Evolutionary conservation across 2,113 vertebrate species (phyloP).

Genomic region (Silurus asotus): DNA sequence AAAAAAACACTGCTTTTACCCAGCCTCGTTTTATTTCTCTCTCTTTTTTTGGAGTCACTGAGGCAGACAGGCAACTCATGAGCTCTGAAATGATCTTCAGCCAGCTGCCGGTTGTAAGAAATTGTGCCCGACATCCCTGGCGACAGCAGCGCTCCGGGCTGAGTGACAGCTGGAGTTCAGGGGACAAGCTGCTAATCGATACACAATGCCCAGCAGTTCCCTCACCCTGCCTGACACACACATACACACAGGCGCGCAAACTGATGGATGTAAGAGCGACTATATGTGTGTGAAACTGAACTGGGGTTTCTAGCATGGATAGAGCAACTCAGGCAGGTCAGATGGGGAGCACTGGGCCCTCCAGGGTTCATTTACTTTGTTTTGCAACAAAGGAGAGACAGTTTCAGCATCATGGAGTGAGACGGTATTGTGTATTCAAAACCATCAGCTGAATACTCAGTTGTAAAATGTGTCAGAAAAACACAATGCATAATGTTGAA

Average conservation of each 20-base stretch:
- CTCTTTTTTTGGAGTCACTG: constrained; percentile 19
- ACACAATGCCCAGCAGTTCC: constrained; percentile 30
- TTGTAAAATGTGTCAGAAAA: too few relatives aligned
- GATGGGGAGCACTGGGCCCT: background rate
- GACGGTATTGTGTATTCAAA: background rate
- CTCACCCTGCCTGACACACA: constrained; percentile 15
- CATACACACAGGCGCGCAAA: background rate
- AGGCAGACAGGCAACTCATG: constrained; percentile 38
- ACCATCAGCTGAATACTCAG: background rate
- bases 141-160: constrained; percentile 36
- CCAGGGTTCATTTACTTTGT: constrained; percentile 14
- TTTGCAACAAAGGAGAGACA: background rate
- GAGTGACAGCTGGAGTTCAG: constrained; percentile 52
- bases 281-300: constrained; percentile 32
- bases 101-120: constrained; percentile 44
- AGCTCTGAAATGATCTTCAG: constrained; percentile 43
- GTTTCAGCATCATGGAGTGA: background rate
- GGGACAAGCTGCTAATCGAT: constrained; percentile 50
- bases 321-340: background rate
- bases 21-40: background rate
- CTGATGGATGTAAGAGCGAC: constrained; percentile 23
- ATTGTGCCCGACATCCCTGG: constrained; percentile 29
- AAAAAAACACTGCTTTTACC: background rate
- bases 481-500: background rate
- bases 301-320: background rate